Evolutionary conservation across 2,113 vertebrate genomes (phyloP), one percentile per base, ranked within the genome.

Genomic region (Cyanoramphus novaezelandiae): DNA sequence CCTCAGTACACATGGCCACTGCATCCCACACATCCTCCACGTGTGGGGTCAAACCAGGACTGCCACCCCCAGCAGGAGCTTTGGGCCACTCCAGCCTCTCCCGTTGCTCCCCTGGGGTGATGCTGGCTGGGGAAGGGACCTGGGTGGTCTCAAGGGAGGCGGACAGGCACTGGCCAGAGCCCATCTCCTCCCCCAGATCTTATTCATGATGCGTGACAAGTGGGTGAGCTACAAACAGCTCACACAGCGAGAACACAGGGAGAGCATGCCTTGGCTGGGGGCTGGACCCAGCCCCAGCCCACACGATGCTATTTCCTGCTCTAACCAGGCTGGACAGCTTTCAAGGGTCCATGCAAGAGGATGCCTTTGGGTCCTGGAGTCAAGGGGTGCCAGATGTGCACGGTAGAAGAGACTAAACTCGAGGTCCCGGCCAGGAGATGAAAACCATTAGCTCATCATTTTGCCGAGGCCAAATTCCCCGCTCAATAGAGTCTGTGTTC

Each of bases 361-460:
- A 78, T 29, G 1, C 33, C 9, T 60, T 90, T 6, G 25, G 47
- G 28, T 59, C 55, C 33, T n/a, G 1, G 4, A 44, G 60, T 3
- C 39, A 68, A 94, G 25, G 60, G 29, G 20, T 18, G 14, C 67
- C 67, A 89, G 86, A 86, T 78, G 60, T 50, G 39, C 4, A 0
- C 14, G 52, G 72, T 1, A 11, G 67, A 55, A 53, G 69, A 50
- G 50, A 88, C 80, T 44, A 14, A 86, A 81, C 64, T 78, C 1
- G 6, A 90, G 18, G 57, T 15, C 29, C 39, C 55, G 27, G 63
- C 85, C 88, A 79, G 47, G 50, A 85, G 85, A 83, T 62, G 63
- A 76, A 91, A 90, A 82, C 21, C 2, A 6, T 95, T 77, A 96
- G 88, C 90, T 94, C 63, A 28, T 85, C 29, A 1, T 76, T 91